Base-by-base conservation (phyloP, 2,888 invertebrate genomes). In the Thera britannica region DNA sequence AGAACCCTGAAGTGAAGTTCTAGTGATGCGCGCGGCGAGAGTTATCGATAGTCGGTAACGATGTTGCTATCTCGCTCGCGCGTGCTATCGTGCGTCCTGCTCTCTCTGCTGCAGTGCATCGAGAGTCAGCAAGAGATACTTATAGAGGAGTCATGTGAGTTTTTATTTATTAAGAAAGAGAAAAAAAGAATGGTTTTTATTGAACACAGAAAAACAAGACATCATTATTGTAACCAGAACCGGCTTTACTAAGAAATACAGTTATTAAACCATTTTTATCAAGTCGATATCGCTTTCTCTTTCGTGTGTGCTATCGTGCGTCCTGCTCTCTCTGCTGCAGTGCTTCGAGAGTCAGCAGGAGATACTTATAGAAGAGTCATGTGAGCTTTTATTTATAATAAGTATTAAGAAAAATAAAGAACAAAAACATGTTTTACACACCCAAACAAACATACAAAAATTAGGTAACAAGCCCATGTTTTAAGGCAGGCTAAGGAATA, bases 111-210 rank as follows among this genome's bases (percentile, higher is more conserved):
- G 68, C 85, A 86, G 72, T 87, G 87, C 72, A 89, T 87, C 36
- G 84, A 85, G 72, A 88, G 87, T 62, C 87, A 87, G 65, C 91
- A 91, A 75, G 92, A 92, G 75, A 88, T 90, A 41, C 83, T 92
- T 5, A 87, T 92, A 58, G 92, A 92, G 72, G 92, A 92, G 77
- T 90, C 92, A 86, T 84, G 92, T 92, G 62, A 87, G 90, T 85
- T 65, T 2, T 44, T 46, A 23, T 7, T 34, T 41, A 23, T 38
- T 38, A 5, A 38, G 3, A 38, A 3, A 38, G 38, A 5, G 38
- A 3, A 38, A 38, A 38, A 6, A 38, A 38, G 6, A 6, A 38
- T 0, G 38, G 6, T 5, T 6, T 5, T 38, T 5, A 38, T 38
- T 23, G 23, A 38, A 0, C 38, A 38, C 3, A 38, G 38, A 38